Evolutionary conservation across 2,888 invertebrate species (phyloP).

Genomic region (Euzetes globulus): DNA sequence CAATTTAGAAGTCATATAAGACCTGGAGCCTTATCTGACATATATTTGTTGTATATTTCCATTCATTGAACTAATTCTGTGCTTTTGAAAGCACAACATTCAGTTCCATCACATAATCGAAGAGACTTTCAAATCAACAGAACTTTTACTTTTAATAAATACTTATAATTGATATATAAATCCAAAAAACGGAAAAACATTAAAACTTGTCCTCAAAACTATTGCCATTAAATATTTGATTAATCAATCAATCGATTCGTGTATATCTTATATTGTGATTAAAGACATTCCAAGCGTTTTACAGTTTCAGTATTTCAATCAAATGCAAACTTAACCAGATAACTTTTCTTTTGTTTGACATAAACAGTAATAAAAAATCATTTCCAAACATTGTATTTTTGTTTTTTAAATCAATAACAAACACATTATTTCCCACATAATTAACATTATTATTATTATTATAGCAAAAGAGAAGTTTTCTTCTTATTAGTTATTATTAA

Average conservation of each 20-base stretch:
- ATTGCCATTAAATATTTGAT: constrained; percentile 13
- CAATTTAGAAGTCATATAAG: no score
- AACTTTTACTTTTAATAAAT: neutral
- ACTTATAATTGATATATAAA: neutral
- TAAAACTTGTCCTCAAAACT: neutral
- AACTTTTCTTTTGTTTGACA: neutral
- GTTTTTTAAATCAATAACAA: constrained; percentile 4
- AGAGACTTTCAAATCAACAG: neutral
- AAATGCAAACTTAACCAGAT: neutral
- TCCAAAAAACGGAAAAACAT: neutral
- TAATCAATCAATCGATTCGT: neutral
- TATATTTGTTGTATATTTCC: no score
- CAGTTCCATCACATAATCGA: no score
- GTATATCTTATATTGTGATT: neutral
- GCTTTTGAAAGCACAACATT: no score
- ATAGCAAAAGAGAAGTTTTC: neutral
- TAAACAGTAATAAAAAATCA: neutral
- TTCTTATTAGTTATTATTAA: neutral
- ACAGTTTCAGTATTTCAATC: neutral
- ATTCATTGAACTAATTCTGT: no score
- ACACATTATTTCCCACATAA: constrained; percentile 18
- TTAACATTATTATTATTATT: constrained; percentile 14
- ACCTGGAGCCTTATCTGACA: no score
- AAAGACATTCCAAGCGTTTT: neutral
- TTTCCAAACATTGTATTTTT: neutral